Conservation (phyloP, 2,113 vertebrate species). For the Anolis sagrei region DNA sequence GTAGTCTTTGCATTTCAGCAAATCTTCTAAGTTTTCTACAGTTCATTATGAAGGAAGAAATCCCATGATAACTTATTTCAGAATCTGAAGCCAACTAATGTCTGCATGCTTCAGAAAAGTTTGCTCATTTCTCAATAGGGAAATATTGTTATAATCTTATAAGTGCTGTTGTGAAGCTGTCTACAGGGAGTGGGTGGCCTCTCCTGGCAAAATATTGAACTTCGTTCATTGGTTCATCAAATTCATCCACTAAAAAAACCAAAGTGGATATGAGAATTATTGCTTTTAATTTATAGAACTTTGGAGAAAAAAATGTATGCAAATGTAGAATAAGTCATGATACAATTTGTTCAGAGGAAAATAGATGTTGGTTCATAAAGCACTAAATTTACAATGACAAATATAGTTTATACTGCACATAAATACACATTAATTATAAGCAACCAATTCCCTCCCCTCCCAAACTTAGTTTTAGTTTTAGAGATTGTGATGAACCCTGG, state of each 20-base stretch:
- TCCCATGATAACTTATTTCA: background rate
- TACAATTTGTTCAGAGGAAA: background rate
- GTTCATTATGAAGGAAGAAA: background rate
- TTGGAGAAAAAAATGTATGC: background rate
- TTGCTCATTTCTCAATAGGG: background rate
- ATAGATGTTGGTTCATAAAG: background rate
- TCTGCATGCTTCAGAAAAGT: background rate
- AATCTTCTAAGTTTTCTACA: background rate
- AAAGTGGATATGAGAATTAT: background rate
- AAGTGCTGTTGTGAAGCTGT: background rate
- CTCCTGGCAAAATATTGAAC: background rate
- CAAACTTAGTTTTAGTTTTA: background rate
- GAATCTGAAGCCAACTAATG: background rate
- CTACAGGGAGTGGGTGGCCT: background rate
- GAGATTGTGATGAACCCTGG: background rate
- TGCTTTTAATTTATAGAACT: background rate
- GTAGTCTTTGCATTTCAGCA: no score
- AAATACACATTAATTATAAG: background rate
- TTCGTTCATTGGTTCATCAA: slow-evolving; percentile 5
- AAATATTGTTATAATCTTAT: background rate
- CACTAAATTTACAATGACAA: background rate
- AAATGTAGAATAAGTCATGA: background rate
- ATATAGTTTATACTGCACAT: background rate
- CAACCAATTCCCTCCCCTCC: background rate
- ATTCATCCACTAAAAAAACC: background rate